phyloP scores from a whole-genome alignment of 2,797 vertebrate genomes.

The Crocodylus rhombifer region DNA sequence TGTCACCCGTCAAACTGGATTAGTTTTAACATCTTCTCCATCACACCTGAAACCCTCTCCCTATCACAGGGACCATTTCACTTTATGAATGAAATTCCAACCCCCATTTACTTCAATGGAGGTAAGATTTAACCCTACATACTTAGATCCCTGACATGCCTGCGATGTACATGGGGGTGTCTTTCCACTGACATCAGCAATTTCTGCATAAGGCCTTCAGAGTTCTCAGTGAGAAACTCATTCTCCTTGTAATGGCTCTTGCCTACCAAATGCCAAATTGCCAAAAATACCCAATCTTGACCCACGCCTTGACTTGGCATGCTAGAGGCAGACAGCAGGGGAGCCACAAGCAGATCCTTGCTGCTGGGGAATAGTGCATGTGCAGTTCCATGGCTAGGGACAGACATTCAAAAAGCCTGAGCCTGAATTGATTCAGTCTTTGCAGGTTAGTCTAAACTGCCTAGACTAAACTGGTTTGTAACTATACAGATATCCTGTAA shows the following conservation, averaged over 20 bases:
- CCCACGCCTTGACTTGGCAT: too few relatives aligned
- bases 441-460: not conserved
- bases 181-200: not conserved
- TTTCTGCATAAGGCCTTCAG: not conserved
- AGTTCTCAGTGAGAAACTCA: not conserved
- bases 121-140: not conserved
- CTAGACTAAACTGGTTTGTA: too few relatives aligned
- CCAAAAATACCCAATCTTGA: too few relatives aligned
- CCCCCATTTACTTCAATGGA: too few relatives aligned
- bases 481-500: too few relatives aligned
- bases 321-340: too few relatives aligned
- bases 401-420: too few relatives aligned
- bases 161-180: not conserved
- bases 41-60: not conserved
- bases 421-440: too few relatives aligned
- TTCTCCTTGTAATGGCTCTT: not conserved
- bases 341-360: too few relatives aligned
- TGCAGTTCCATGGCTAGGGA: too few relatives aligned
- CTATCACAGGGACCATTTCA: not conserved
- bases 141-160: not conserved
- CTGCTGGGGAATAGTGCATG: too few relatives aligned
- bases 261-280: not conserved
- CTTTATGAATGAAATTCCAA: fast-evolving
- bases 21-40: not conserved
- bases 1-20: not conserved